Base-by-base conservation (phyloP, 2,797 vertebrate species). In the Alauda arvensis region DNA sequence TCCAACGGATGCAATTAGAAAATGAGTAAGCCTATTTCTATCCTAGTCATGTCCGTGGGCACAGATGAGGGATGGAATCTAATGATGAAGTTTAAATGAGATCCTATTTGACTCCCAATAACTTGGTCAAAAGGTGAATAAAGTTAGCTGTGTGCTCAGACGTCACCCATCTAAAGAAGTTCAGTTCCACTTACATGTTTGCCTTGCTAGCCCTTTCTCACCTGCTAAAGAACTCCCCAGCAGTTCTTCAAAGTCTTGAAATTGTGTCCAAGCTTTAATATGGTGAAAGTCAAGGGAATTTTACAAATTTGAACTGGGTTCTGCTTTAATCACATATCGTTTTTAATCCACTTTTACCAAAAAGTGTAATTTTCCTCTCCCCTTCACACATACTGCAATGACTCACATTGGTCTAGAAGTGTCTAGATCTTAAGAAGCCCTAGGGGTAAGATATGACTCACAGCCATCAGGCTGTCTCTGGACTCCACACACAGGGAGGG, bases 11-110 rank as follows among this genome's bases (percentile, higher is more conserved):
- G 51, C 52, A 72, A 62, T 66, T 77, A 70, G 69, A 83, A 90
- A 91, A 82, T 67, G 29, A 78, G 84, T 61, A 81, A 91, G 31
- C 20, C 49, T 34, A 31, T 72, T 87, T 76, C 70, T 48, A 57
- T 69, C 66, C 42, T 74, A 33, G 55, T 62, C 67, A 43, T 24
- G 17, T 56, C 40, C 6, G 3, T 24, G 12, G 46, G 14, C 76
- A 83, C 42, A 66, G 75, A 85, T 59, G 39, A 82, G 29, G 9
- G 57, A 43, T 19, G 25, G 31, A 80, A 51, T 34, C 26, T 77
- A 91, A 85, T 42, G 69, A 45, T 11, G 2, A 77, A 70, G 37
- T 76, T 83, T 70, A 87, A 85, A 69, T 52, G 46, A 65, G 46
- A 68, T 55, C 61, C 52, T 74, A 45, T 29, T 31, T 28, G 39